Evolutionary conservation across 2,888 invertebrate species (phyloP).

Genomic region (Drosophila suboccidentalis): DNA sequence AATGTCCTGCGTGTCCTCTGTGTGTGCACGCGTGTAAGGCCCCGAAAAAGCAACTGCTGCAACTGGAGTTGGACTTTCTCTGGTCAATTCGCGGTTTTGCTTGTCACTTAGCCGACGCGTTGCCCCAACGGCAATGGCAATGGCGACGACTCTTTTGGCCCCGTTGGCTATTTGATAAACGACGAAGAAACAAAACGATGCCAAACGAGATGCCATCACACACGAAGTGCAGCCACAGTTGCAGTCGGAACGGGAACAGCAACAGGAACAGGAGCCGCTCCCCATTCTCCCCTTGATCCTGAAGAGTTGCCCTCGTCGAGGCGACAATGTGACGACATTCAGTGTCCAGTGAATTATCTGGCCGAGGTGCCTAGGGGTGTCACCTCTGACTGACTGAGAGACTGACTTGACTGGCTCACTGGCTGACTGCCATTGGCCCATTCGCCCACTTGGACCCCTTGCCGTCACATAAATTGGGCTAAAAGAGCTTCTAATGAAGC

Average conservation of each 20-base stretch:
- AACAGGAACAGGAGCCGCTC: not conserved
- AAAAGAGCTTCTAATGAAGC: constrained; percentile 32
- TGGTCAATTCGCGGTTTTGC: constrained; percentile 85
- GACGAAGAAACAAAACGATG: constrained; percentile 72
- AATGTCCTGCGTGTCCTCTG: not conserved
- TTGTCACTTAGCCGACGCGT: constrained; percentile 83
- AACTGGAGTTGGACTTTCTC: constrained; percentile 76
- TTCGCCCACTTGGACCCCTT: not conserved
- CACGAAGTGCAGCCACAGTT: constrained; percentile 45
- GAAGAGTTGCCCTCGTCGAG: constrained; percentile 42
- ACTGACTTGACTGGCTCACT: constrained; percentile 16
- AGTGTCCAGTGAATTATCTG: constrained; percentile 61
- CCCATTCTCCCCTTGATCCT: not conserved
- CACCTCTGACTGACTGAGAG: constrained; percentile 22
- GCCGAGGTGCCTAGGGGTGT: constrained; percentile 40
- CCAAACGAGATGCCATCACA: constrained; percentile 62
- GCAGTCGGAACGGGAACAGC: not conserved
- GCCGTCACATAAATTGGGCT: constrained; percentile 13
- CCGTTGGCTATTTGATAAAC: constrained; percentile 81
- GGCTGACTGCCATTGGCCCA: not conserved
- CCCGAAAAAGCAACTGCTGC: constrained; percentile 62
- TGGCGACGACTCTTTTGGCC: constrained; percentile 25
- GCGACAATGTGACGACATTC: constrained; percentile 80
- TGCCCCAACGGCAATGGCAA: constrained; percentile 52
- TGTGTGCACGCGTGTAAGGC: constrained; percentile 34